Base-by-base conservation (phyloP, 2,797 vertebrate species). In the Lacerta bilineata region DNA sequence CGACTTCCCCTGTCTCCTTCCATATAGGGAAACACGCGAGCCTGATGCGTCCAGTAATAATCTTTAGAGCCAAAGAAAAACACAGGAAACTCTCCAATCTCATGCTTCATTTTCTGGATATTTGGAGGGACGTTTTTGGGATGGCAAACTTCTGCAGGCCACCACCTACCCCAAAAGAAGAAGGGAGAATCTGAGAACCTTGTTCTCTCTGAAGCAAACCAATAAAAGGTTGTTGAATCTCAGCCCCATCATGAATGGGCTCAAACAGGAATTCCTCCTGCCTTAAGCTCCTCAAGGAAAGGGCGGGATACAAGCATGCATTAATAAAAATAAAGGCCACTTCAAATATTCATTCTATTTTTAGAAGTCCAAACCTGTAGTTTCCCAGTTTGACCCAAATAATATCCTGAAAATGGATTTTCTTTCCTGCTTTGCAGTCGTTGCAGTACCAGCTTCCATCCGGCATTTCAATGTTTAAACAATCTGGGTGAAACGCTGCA, bases 381-480 rank as follows among this genome's bases (percentile, higher is more conserved):
- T 98, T 99, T 88, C 99, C 99, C 69, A 99, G 97, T 94, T 99
- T 99, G 92, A 99, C 99, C 99, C 99, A 99, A 95, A 99, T 98
- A 91, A 99, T 97, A 94, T 99, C 99, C 90, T 98, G 97, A 96
- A 98, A 99, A 93, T 97, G 98, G 80, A 98, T 98, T 93, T 98
- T 98, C 96, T 99, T 99, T 68, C 99, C 99, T 0, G 98, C 97
- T 78, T 98, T 96, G 95, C 99, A 99, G 96, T 99, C 99, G 0
- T 98, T 99, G 96, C 99, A 99, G 96, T 98, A 99, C 99, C 99
- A 99, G 97, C 98, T 99, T 87, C 99, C 99, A 1, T 99, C 99
- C 0, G 99, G 99, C 98, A 99, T 99, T 20, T 98, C 98, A 27
- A 99, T 99, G 96, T 98, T 98, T 74, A 99, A 95, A 91, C 99